Percentiles rank a stretch among this genome's conserved stretches.
Evolutionary conservation across 2,113 vertebrate genomes (phyloP).

Genomic region (Phalacrocorax aristotelis): DNA sequence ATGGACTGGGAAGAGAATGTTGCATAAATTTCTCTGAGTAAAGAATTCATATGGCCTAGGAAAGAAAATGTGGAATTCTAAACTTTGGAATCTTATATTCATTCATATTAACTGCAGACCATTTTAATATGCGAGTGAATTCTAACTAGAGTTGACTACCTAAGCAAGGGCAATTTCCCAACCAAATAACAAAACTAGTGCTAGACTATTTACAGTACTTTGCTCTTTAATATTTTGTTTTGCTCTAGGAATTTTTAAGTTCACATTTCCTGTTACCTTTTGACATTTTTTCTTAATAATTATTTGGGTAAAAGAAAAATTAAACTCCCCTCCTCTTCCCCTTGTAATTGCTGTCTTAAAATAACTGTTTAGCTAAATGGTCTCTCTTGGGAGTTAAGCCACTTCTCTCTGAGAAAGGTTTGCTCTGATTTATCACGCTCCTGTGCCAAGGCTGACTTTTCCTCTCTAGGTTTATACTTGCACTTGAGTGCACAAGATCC

Average conservation of each 20-base stretch:
- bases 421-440: background rate
- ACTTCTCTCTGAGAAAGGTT: background rate
- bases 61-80: background rate
- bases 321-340: background rate
- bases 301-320: background rate
- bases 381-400: background rate
- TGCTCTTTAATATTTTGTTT: background rate
- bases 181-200: background rate
- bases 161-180: background rate
- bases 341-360: slow-evolving; percentile 9
- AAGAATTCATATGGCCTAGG: background rate
- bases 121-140: background rate
- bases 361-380: slow-evolving; percentile 1
- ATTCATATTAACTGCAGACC: background rate
- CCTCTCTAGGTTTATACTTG: background rate
- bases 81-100: background rate
- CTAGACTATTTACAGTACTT: background rate
- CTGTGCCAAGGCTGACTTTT: background rate
- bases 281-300: background rate
- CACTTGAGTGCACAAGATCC: background rate
- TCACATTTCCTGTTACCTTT: background rate
- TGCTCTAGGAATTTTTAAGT: background rate
- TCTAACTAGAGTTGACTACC: background rate
- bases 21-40: background rate
- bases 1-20: background rate